Percentiles rank a stretch among this genome's conserved stretches.
Conservation (phyloP, 1,140 invertebrate genomes). For the Caerostris darwini region DNA sequence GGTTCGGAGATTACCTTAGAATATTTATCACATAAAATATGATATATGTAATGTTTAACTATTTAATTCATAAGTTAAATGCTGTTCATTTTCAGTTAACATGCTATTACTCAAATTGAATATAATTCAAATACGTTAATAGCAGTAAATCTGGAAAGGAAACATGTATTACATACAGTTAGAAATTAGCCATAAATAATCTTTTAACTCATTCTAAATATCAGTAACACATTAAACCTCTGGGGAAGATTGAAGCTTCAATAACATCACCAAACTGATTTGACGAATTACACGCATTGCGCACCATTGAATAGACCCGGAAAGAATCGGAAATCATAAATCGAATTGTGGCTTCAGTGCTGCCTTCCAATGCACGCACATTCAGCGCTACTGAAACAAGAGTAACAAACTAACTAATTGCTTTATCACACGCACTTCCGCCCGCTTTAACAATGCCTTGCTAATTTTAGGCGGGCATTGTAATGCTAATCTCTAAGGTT, state of each 20-base stretch:
- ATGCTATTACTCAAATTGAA: too few species aligned
- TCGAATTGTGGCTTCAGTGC: not conserved
- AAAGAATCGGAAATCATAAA: conserved; percentile 30
- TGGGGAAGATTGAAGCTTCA: not conserved
- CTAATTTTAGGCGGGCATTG: conserved; percentile 27
- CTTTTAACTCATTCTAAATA: too few species aligned
- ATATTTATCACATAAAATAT: too few species aligned
- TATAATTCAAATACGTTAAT: too few species aligned
- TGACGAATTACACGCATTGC: not conserved
- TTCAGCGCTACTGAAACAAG: conserved; percentile 21
- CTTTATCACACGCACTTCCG: conserved; percentile 42
- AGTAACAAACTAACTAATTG: conserved; percentile 49
- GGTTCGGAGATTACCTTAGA: too few species aligned
- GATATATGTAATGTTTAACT: too few species aligned
- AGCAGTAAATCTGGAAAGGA: too few species aligned
- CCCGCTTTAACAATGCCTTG: not conserved
- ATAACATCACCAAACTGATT: not conserved
- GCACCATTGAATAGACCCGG: not conserved
- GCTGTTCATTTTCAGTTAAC: too few species aligned
- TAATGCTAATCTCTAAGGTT: conserved; percentile 21
- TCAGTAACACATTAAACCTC: too few species aligned
- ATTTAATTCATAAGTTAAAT: too few species aligned
- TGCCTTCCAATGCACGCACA: conserved; percentile 31
- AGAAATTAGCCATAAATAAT: too few species aligned
- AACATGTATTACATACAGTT: too few species aligned